phyloP scores from a whole-genome alignment of 2,888 invertebrate genomes.

The Metallyticus violacea region DNA sequence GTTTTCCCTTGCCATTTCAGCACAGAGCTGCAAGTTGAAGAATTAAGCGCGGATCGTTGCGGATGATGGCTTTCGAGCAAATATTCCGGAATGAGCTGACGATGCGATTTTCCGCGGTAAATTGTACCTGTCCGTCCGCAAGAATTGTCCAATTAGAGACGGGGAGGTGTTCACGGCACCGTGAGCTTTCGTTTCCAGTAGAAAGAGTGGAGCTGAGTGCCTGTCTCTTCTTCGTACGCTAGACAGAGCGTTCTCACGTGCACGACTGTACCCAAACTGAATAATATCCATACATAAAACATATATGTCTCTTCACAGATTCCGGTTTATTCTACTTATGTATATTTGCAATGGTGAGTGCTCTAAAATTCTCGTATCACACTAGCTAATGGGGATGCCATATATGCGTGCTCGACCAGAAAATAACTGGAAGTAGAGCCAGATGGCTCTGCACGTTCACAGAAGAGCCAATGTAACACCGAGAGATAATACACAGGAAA shows the following conservation, averaged over 20 bases:
- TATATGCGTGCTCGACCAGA: too few relatives aligned
- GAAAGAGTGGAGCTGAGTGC: too few relatives aligned
- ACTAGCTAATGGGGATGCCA: too few relatives aligned
- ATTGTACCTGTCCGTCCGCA: neutral
- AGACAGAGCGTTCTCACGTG: neutral
- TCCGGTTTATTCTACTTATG: too few relatives aligned
- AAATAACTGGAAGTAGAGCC: too few relatives aligned
- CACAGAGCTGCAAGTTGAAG: neutral
- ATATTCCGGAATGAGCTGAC: neutral
- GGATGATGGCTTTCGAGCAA: neutral
- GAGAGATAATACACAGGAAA: too few relatives aligned
- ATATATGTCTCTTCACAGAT: too few relatives aligned
- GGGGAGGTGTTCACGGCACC: neutral
- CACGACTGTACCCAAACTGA: neutral
- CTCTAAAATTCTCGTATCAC: too few relatives aligned
- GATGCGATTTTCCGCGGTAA: neutral
- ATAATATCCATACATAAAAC: too few relatives aligned
- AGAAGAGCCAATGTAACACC: too few relatives aligned
- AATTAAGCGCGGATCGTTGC: neutral
- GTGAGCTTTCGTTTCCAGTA: neutral
- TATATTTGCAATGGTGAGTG: too few relatives aligned
- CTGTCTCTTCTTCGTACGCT: neutral
- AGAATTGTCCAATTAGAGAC: neutral
- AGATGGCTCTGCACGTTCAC: too few relatives aligned
- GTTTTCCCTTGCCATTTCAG: neutral